Evolutionary conservation across 2,888 invertebrate genomes (phyloP).

Genomic region (Rotaria sp.): DNA sequence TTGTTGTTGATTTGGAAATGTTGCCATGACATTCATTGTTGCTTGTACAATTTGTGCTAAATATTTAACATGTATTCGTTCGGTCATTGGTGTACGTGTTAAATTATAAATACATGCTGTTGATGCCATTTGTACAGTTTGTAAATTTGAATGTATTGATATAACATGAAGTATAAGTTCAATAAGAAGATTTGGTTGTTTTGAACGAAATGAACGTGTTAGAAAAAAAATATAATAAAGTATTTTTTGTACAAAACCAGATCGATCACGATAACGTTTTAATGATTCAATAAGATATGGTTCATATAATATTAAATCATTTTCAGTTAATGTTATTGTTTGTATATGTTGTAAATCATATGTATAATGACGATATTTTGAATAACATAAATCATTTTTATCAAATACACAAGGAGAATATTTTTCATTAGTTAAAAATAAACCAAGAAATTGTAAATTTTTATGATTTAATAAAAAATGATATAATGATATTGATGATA

Average conservation of each 20-base stretch:
- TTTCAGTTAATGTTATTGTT: constrained; percentile 54
- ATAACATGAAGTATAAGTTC: constrained; percentile 54
- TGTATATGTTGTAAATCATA: constrained; percentile 48
- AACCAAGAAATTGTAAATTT: constrained; percentile 60
- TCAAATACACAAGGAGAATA: constrained; percentile 52
- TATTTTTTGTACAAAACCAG: constrained; percentile 64
- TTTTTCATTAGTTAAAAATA: constrained; percentile 60
- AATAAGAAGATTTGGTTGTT: constrained; percentile 33
- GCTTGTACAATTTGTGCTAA: constrained; percentile 63
- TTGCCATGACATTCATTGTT: constrained; percentile 66
- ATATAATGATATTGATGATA: constrained; percentile 53
- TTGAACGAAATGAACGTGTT: constrained; percentile 46
- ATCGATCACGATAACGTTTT: constrained; percentile 60
- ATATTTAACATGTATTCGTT: constrained; percentile 63
- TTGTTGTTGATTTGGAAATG: constrained; percentile 64
- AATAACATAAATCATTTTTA: not conserved
- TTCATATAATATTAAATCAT: constrained; percentile 48
- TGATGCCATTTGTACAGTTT: constrained; percentile 68
- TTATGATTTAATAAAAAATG: constrained; percentile 55
- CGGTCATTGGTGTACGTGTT: constrained; percentile 63
- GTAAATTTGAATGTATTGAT: constrained; percentile 53
- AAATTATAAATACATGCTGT: constrained; percentile 70
- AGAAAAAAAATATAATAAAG: constrained; percentile 62
- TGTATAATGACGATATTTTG: constrained; percentile 52
- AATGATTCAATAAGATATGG: constrained; percentile 62